Conservation (phyloP, 1,140 invertebrate species). For the Potamilus streckersoni region DNA sequence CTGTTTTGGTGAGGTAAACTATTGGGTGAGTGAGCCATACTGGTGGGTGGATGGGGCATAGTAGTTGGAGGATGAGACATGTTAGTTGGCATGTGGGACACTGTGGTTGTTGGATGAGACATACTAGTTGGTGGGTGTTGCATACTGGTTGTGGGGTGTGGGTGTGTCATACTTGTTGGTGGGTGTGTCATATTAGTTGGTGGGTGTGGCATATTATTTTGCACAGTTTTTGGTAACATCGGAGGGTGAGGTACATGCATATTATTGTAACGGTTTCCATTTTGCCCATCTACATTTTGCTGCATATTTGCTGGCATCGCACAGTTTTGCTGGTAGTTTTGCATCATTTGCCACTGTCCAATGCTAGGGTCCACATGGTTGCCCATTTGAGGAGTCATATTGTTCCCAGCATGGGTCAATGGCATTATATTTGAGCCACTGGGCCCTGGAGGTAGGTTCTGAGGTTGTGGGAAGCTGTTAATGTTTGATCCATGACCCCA, state of each 20-base stretch:
- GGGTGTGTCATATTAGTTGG: constrained; percentile 17
- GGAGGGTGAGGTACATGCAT: constrained; percentile 36
- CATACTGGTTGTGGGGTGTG: constrained; percentile 13
- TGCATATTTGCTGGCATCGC: no score
- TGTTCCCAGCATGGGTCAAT: not conserved
- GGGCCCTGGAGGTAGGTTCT: constrained; percentile 28
- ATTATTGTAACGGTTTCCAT: constrained; percentile 4
- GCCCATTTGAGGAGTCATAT: constrained; percentile 8
- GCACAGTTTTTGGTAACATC: constrained; percentile 21
- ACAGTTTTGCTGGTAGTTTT: no score
- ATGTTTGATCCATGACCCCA: constrained; percentile 20
- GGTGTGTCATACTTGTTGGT: constrained; percentile 14
- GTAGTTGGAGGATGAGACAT: constrained; percentile 18
- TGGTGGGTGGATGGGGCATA: not conserved
- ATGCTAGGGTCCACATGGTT: no score
- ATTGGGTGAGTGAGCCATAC: not conserved
- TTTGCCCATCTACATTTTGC: no score
- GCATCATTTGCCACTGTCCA: no score
- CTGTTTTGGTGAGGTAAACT: constrained; percentile 1
- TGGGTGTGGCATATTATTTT: constrained; percentile 7
- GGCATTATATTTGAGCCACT: constrained; percentile 13
- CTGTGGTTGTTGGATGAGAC: not conserved
- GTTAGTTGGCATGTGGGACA: not conserved
- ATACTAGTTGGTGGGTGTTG: constrained; percentile 16
- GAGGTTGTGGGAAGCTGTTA: constrained; percentile 13